Percentiles rank a stretch among this genome's conserved stretches.
Evolutionary conservation across 2,797 vertebrate species (phyloP).

Genomic region (Eidolon dupreanum): DNA sequence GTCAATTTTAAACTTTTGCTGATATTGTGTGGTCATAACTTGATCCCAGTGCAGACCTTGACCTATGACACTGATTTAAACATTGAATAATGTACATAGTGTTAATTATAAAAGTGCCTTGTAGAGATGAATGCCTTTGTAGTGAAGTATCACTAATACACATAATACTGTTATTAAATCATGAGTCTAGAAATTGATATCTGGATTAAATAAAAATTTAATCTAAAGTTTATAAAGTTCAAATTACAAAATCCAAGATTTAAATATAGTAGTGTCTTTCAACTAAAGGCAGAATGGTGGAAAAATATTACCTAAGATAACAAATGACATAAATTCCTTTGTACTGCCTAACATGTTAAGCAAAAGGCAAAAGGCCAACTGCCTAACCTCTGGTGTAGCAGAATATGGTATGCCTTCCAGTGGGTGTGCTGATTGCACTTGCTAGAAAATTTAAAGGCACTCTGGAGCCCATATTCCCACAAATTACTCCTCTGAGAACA

Average conservation of each 20-base stretch:
- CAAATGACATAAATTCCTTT: slow-evolving; percentile 27
- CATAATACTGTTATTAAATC: not conserved
- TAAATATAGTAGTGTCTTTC: not conserved
- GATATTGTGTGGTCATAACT: not conserved
- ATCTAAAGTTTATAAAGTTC: not conserved
- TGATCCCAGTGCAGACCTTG: not conserved
- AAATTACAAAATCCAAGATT: not conserved
- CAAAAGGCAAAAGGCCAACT: slow-evolving; percentile 6
- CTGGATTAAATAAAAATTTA: not conserved
- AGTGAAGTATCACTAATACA: not conserved
- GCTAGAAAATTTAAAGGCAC: slow-evolving; percentile 64
- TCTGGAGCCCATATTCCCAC: slow-evolving; percentile 24
- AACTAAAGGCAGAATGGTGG: not conserved
- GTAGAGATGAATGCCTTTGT: not conserved
- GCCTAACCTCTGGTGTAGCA: not conserved
- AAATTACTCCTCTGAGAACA: slow-evolving; percentile 26
- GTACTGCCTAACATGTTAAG: slow-evolving; percentile 19
- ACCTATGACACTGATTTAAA: not conserved
- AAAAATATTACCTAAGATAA: slow-evolving; percentile 32
- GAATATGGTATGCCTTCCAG: not conserved
- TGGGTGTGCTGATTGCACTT: slow-evolving; percentile 19
- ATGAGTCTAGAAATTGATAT: not conserved
- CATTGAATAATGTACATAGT: not conserved
- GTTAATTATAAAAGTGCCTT: too few relatives aligned
- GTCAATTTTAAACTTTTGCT: not conserved